Conservation (phyloP, 2,797 vertebrate species). For the Kryptopterus vitreolus region DNA sequence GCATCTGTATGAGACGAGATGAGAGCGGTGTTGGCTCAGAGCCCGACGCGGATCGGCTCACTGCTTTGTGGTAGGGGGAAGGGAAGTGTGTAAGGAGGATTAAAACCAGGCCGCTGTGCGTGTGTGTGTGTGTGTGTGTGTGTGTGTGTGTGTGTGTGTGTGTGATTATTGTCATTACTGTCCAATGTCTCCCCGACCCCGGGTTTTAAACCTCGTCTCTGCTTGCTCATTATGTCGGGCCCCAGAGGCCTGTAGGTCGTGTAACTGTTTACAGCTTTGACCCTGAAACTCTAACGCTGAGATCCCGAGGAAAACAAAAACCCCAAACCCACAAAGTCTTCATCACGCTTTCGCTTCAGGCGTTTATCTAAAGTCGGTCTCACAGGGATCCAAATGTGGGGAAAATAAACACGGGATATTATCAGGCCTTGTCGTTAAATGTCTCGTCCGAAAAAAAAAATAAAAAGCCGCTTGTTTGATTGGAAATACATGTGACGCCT, state of each 20-base stretch:
- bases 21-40: constrained; percentile 45
- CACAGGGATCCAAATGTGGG: too few relatives aligned
- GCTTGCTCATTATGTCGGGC: constrained; percentile 47
- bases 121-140: constrained; percentile 15
- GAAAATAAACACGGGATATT: too few relatives aligned
- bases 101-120: constrained; percentile 29
- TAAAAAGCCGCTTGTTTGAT: too few relatives aligned
- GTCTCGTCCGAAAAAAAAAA: too few relatives aligned
- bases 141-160: constrained; percentile 12
- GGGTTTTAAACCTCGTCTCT: constrained; percentile 28
- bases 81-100: constrained; percentile 30
- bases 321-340: too few relatives aligned
- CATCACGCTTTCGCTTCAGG: too few relatives aligned
- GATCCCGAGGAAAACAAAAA: neutral
- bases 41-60: constrained; percentile 41
- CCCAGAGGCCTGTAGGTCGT: constrained; percentile 10
- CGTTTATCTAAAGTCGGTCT: too few relatives aligned
- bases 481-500: too few relatives aligned
- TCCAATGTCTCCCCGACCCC: constrained; percentile 33
- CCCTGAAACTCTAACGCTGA: constrained; percentile 2
- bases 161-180: constrained; percentile 41
- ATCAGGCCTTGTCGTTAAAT: too few relatives aligned
- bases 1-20: constrained; percentile 35
- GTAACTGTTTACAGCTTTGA: constrained; percentile 24
- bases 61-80: constrained; percentile 37